Evolutionary conservation across 1,140 invertebrate genomes (phyloP), one percentile per base, ranked within the genome.

Genomic region (Caenorhabditis remanei): DNA sequence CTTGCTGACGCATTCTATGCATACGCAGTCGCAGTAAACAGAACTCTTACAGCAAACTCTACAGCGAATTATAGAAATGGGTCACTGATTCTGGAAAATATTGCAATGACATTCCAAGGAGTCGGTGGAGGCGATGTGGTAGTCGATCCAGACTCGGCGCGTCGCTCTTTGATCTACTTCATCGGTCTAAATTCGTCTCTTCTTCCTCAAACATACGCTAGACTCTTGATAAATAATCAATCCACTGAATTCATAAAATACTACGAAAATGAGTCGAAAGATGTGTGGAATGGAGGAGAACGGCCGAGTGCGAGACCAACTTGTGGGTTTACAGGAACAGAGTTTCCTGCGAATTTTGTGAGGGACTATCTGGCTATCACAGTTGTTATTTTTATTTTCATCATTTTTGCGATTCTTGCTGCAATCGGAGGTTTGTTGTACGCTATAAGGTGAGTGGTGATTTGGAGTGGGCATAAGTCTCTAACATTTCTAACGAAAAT

Each of bases 11-110:
- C 84, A 1, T 67, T 85, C 9, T 85, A 85, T 16, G 58, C 67
- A 9, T 85, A 85, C 46, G 84, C 58, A n/a, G 58, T 85, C 8
- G 58, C 84, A 19, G 40, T 85, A 9, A 85, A 85, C 58, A 85
- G 40, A 40, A 21, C 84, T 5, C 48, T 85, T 6, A 11, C 61
- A 11, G 14, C 21, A 32, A 63, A 63, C 14, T 14, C 61, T 32
- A 19, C 11, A 8, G 24, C 61, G 1, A 14, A 63, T 63, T 63
- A 32, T 3, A 24, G 24, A 32, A 63, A 63, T 63, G 61, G 61
- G 9, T 32, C 61, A 2, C 2, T 63, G 21, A 63, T 63, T 63
- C 14, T 32, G 1, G 61, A 32, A 32, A 24, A 63, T 11, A 63
- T 63, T 11, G 61, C 21, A 14, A 63, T 63, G 61, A 63, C 61